These are phyloP conservation scores for Gyrodactylus bullatarudis DNA, from an alignment of 1,140 invertebrate genomes.

Conservation along the genomic window DNA sequence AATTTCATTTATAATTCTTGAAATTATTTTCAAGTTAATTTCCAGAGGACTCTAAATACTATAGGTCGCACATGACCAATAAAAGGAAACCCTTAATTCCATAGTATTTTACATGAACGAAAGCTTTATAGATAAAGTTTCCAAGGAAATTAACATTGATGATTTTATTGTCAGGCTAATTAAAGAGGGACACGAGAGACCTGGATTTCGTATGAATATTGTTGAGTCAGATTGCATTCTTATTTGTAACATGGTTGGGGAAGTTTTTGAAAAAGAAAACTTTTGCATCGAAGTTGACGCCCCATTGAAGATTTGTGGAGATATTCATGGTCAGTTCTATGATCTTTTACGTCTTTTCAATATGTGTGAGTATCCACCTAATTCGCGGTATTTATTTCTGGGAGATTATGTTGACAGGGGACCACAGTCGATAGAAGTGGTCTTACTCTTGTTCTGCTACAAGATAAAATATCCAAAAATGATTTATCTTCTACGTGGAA, in stretches of 20 bases:
- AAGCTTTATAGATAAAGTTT: not conserved
- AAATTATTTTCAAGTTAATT: no score
- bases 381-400: constrained; percentile 30
- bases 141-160: not conserved
- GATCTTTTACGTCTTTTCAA: constrained; percentile 21
- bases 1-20: no score
- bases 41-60: no score
- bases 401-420: constrained; percentile 27
- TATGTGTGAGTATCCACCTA: constrained; percentile 34
- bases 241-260: not conserved
- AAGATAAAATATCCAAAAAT: constrained; percentile 28
- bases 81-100: no score
- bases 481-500: constrained; percentile 31
- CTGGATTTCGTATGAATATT: not conserved
- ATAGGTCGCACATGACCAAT: no score
- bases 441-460: constrained; percentile 18
- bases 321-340: constrained; percentile 23
- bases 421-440: constrained; percentile 26
- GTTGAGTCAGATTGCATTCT: not conserved
- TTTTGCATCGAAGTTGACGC: not conserved
- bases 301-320: constrained; percentile 8
- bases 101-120: no score
- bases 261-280: not conserved
- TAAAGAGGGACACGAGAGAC: constrained; percentile 34
- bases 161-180: not conserved